Percentiles rank a stretch among this genome's conserved stretches.
phyloP scores from a whole-genome alignment of 2,888 invertebrate species.

The Cryptocephalus moraei region DNA sequence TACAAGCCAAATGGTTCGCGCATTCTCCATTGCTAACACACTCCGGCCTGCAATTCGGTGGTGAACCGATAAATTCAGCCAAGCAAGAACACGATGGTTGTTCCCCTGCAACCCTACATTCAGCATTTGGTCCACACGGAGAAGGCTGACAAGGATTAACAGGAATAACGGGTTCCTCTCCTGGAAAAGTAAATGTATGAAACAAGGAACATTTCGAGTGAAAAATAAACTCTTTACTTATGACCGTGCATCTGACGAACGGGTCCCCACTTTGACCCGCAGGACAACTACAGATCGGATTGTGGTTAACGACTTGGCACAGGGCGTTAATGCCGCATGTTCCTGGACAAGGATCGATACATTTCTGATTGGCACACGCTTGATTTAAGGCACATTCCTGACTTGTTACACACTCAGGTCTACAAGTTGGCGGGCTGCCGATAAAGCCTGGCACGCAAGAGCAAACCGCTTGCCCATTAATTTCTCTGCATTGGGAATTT shows the following conservation, averaged over 20 bases:
- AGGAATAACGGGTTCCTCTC: slow-evolving; percentile 26
- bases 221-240: slow-evolving; percentile 17
- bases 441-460: slow-evolving; percentile 40
- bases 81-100: slow-evolving; percentile 67
- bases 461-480: slow-evolving; percentile 52
- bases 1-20: slow-evolving; percentile 48
- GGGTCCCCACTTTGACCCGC: slow-evolving; percentile 45
- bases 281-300: slow-evolving; percentile 49
- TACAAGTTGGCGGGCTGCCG: slow-evolving; percentile 45
- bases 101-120: slow-evolving; percentile 56
- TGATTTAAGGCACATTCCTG: slow-evolving; percentile 40
- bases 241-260: slow-evolving; percentile 35
- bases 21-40: slow-evolving; percentile 62
- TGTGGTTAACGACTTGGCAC: slow-evolving; percentile 48
- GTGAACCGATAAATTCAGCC: slow-evolving; percentile 54
- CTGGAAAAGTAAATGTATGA: slow-evolving; percentile 12
- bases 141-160: slow-evolving; percentile 49
- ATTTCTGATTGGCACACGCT: slow-evolving; percentile 44
- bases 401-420: slow-evolving; percentile 42
- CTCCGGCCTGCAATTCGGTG: slow-evolving; percentile 68
- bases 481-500: slow-evolving; percentile 39
- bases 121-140: slow-evolving; percentile 52
- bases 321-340: slow-evolving; percentile 46
- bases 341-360: slow-evolving; percentile 46
- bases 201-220: not conserved